A percentile compares a stretch with the other conserved stretches of the same genome.
Evolutionary conservation across 2,888 invertebrate species (phyloP).

Genomic region (Caenorhabditis imperialis): DNA sequence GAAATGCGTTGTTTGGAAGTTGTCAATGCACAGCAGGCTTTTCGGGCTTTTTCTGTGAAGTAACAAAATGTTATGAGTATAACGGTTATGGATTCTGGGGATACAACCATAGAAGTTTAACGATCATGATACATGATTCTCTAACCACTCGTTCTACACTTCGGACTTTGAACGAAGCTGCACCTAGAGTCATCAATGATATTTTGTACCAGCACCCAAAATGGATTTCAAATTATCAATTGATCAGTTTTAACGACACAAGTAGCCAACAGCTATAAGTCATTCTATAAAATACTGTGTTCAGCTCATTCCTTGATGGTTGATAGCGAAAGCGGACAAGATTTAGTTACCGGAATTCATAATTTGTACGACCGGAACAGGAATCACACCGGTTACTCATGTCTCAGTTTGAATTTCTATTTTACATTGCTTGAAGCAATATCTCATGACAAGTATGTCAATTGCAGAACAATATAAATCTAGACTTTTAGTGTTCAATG

Average conservation of each 20-base stretch:
- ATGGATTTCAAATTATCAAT: slow-evolving; percentile 61
- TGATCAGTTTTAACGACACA: slow-evolving; percentile 59
- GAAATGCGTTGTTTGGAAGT: slow-evolving; percentile 55
- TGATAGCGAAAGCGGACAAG: slow-evolving; percentile 38
- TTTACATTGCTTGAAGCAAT: slow-evolving; percentile 47
- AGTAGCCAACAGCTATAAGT: too few relatives aligned
- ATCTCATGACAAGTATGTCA: slow-evolving; percentile 43
- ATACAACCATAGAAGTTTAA: slow-evolving; percentile 53
- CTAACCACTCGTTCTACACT: slow-evolving; percentile 57
- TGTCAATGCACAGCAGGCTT: slow-evolving; percentile 61
- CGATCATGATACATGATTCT: slow-evolving; percentile 60
- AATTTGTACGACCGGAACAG: slow-evolving; percentile 35
- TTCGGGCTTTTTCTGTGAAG: slow-evolving; percentile 61
- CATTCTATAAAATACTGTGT: background rate
- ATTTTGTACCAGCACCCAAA: slow-evolving; percentile 56
- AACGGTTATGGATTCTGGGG: slow-evolving; percentile 48
- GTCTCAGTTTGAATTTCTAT: slow-evolving; percentile 53
- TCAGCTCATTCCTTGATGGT: slow-evolving; percentile 25
- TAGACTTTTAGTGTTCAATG: slow-evolving; percentile 40
- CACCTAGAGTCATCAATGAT: slow-evolving; percentile 57
- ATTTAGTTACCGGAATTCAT: slow-evolving; percentile 37
- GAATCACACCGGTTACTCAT: slow-evolving; percentile 50
- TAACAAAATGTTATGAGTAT: slow-evolving; percentile 38
- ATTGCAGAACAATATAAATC: background rate
- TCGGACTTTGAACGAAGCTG: slow-evolving; percentile 58